Evolutionary conservation across 2,113 vertebrate species (phyloP), one percentile per base, ranked within the genome.

Genomic region (Centropus bengalensis): DNA sequence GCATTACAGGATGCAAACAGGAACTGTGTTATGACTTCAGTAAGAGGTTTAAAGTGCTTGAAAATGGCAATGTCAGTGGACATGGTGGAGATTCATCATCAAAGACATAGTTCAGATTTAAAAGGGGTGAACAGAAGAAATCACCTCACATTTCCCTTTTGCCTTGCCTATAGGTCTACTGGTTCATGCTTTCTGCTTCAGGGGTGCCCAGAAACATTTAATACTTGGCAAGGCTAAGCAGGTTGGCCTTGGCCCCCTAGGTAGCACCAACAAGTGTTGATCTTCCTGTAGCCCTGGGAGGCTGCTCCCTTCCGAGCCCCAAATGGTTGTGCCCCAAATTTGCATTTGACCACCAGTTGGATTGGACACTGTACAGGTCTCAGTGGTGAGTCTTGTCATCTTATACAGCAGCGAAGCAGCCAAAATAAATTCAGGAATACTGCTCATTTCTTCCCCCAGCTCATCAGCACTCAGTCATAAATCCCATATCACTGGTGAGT

Each of bases 381-480:
- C 56, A 78, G 47, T 0, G 1, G 42, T 91, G 78, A 73, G 10
- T n/a, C 75, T 63, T 79, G 32, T 6, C 51, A 86, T 59, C 16
- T 76, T 60, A 60, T 13, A 28, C 70, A 76, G 78, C 44, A 88
- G 79, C 4, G 19, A 42, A 91, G 36, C 21, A 89, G 70, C 42
- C 76, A 88, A 71, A 38, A 58, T 1, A 0, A 14, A 51, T 69
- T 80, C 67, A 66, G 63, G 38, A 93, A 67, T 27, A 55, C 51
- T 74, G 71, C 64, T 96, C 86, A 93, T 81, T 93, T 83, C 68
- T 96, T 91, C 90, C 86, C 71, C 77, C 63, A 86, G 42, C 59
- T 86, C 47, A 24, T 67, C 9, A 1, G 5, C 59, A 59, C 19
- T 81, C 64, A 67, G 71, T 95, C 90, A 86, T 62, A 55, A 0